Evolutionary conservation across 1,140 invertebrate species (phyloP).

Genomic region (Lycorma delicatula): DNA sequence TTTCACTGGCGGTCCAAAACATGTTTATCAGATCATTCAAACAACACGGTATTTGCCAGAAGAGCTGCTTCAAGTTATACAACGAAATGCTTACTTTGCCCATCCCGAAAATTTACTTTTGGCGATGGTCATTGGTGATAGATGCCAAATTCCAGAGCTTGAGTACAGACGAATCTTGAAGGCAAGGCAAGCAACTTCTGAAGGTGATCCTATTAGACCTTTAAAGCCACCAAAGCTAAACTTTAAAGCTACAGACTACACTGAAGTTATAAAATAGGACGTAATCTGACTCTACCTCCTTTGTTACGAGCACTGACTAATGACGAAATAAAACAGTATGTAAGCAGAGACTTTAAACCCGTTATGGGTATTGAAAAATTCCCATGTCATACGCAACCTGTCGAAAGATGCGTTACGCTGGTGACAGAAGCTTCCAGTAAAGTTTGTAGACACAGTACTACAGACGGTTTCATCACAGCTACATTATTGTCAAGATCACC

Average conservation of each 20-base stretch:
- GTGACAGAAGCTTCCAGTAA: conserved; percentile 24
- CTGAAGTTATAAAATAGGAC: conserved; percentile 19
- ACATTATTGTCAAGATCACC: conserved; percentile 10
- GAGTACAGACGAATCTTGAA: conserved; percentile 25
- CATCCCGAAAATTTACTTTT: conserved; percentile 35
- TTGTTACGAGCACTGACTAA: conserved; percentile 15
- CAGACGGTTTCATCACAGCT: conserved; percentile 22
- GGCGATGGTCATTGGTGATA: conserved; percentile 30
- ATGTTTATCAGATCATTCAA: conserved; percentile 23
- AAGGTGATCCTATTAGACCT: conserved; percentile 9
- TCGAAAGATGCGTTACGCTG: conserved; percentile 30
- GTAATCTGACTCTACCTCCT: conserved; percentile 16
- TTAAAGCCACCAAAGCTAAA: conserved; percentile 21
- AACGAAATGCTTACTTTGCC: conserved; percentile 27
- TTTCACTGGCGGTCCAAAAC: conserved; percentile 28
- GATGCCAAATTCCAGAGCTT: conserved; percentile 26
- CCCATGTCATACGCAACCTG: conserved; percentile 30
- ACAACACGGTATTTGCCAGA: conserved; percentile 20
- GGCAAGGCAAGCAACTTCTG: conserved; percentile 12
- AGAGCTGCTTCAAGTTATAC: conserved; percentile 21
- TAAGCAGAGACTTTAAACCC: background rate
- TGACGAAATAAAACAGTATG: conserved; percentile 23
- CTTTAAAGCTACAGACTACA: conserved; percentile 21
- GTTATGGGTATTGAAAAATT: conserved; percentile 15
- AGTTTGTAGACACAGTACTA: conserved; percentile 19